Evolutionary conservation across 1,140 invertebrate genomes (phyloP), one percentile per base, ranked within the genome.

Genomic region (Drosophila micromelanica): DNA sequence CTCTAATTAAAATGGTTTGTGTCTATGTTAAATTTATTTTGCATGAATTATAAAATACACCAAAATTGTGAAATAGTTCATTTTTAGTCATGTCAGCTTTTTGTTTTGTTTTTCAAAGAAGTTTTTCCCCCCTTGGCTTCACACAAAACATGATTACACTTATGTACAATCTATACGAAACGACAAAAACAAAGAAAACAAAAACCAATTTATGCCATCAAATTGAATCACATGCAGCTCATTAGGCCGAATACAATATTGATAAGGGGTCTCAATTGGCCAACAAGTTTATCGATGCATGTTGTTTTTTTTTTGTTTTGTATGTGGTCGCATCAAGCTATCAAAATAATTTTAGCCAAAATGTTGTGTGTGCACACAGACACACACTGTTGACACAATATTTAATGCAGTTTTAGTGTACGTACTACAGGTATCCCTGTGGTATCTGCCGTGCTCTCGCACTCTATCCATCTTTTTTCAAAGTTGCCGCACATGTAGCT

Each of bases 151-250:
- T 37, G 11, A n/a, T 40, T 23, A 13, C 17, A 27, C 17, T n/a
- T 15, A 17, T 23, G 15, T n/a, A 38, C 6, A 23, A 23, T n/a
- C 3, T 42, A 40, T 40, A 23, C 20, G 11, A 23, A 8, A 27
- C 20, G 37, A 42, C 42, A 55, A 51, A 12, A 0, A 60, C 32
- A 8, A 35, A 8, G 32, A 35, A 54, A 35, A 32, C 13, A 60
- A 60, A 38, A 5, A 30, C 5, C 38, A 42, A 23, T 37, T 46
- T 2, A 20, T n/a, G 17, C 17, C 45, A 45, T 52, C 55, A 15
- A 55, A 61, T 68, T 30, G 38, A 35, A 69, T 73, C 71, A 73
- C 71, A 73, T 73, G 71, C 49, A 48, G 37, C 57, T 73, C 64
- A 69, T 73, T 73, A 73, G 35, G 49, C 27, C 17, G 43, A 59